Conservation (phyloP, 2,113 vertebrate genomes). For the Sylvilagus bachmani region DNA sequence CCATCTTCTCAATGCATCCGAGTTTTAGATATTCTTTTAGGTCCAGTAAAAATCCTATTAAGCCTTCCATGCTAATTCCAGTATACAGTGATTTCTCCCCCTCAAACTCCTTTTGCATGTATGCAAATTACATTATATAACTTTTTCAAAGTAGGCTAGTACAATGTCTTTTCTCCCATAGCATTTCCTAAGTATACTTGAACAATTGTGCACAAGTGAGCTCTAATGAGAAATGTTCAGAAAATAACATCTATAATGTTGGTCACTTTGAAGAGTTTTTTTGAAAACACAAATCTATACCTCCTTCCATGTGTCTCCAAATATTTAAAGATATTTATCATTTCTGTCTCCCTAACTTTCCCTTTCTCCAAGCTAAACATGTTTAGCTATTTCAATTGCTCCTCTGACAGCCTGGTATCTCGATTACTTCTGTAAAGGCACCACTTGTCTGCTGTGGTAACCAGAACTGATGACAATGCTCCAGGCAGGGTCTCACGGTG, state of each 20-base stretch:
- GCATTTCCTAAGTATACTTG: slow-evolving; percentile 9
- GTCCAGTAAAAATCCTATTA: not conserved
- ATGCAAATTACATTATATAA: slow-evolving; percentile 45
- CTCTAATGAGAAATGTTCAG: slow-evolving; percentile 44
- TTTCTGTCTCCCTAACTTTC: not conserved
- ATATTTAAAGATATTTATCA: slow-evolving; percentile 34
- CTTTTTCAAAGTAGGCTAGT: slow-evolving; percentile 29
- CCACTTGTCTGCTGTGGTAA: not conserved
- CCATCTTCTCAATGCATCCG: not conserved
- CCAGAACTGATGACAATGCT: slow-evolving; percentile 43
- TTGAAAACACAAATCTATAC: slow-evolving; percentile 1
- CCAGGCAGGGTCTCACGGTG: not conserved
- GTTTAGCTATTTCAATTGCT: slow-evolving; percentile 56
- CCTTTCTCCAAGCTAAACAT: slow-evolving; percentile 39
- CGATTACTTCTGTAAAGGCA: not conserved
- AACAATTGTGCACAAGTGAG: slow-evolving; percentile 43
- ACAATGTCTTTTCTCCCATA: slow-evolving; percentile 41
- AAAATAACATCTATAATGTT: slow-evolving; percentile 29
- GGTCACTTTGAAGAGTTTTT: slow-evolving; percentile 47
- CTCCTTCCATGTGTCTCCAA: slow-evolving; percentile 36
- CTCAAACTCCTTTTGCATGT: slow-evolving; percentile 55
- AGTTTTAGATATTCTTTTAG: slow-evolving; percentile 18
- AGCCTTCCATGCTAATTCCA: slow-evolving; percentile 50
- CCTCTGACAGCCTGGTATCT: slow-evolving; percentile 26
- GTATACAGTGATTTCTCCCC: slow-evolving; percentile 23